Evolutionary conservation across 2,113 vertebrate genomes (phyloP), one percentile per base, ranked within the genome.

Genomic region (Leptosomus discolor): DNA sequence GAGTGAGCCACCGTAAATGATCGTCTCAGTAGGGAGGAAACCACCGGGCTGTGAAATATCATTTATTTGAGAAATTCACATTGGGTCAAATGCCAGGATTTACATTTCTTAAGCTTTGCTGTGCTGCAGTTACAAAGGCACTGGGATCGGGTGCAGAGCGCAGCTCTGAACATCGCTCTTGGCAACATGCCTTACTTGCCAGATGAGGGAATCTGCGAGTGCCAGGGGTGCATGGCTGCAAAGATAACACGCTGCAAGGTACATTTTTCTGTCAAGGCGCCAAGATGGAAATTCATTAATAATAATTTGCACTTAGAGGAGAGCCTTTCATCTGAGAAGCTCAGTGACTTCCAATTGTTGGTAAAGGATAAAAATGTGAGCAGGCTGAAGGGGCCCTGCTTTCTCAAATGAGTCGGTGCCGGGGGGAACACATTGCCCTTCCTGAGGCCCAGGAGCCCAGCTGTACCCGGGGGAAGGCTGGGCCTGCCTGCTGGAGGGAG

Each of bases 11-110:
- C 79, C 23, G 2, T 36, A 93, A 97, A 95, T 15, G 26, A 83
- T 88, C 95, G 41, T 87, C 94, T 79, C 87, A 77, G 90, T 57
- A 41, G 88, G 95, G 94, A 92, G 77, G 86, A 93, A 96, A 94
- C 58, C 76, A 65, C 74, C 4, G 20, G 93, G 88, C 94, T 91
- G 94, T 96, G 95, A 97, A 97, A 98, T 96, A 89, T 60, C 90
- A 92, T 91, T 96, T 95, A 88, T 96, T 87, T 75, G 68, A 89
- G 80, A 83, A 90, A 88, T 82, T 46, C 85, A 34, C 78, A 12
- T 56, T 9, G 88, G 93, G 80, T 82, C 93, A 76, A 27, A 67
- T 48, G 97, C 85, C 88, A 70, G 51, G 86, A 92, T 96, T 97
- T 94, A 23, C 95, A 93, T 96, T 96, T 88, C 85, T 94, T 84